These are phyloP conservation scores for Cacatua alba DNA, from an alignment of 2,113 vertebrate genomes.

Conservation along the genomic window DNA sequence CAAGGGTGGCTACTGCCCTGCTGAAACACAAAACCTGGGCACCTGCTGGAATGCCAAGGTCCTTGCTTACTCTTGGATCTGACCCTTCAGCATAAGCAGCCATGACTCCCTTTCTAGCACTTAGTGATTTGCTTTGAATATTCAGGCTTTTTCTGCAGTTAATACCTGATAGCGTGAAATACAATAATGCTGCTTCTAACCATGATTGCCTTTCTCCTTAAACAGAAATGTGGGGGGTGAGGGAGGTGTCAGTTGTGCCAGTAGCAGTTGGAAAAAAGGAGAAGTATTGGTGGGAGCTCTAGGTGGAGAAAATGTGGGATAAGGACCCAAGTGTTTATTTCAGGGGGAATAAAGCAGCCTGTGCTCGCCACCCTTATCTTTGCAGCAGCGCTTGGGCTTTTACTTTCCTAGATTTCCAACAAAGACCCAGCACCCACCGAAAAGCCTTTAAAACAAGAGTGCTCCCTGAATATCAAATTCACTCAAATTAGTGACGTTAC, in stretches of 20 bases:
- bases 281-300: background rate
- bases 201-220: background rate
- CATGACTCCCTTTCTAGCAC: background rate
- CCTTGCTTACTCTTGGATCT: background rate
- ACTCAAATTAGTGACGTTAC: background rate
- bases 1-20: background rate
- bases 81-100: background rate
- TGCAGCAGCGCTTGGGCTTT: background rate
- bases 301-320: background rate
- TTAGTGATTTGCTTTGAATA: background rate
- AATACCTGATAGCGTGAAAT: background rate
- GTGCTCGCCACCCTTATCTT: background rate
- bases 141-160: background rate
- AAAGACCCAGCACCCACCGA: background rate
- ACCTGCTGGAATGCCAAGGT: background rate
- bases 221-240: background rate
- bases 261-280: background rate
- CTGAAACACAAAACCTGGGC: too few species aligned
- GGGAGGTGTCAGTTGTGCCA: background rate
- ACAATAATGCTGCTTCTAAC: background rate
- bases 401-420: background rate
- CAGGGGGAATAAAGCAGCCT: background rate
- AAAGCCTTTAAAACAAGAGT: background rate
- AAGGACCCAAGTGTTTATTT: background rate
- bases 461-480: background rate